Evolutionary conservation across 2,888 invertebrate species (phyloP).

Genomic region (Scaptomyza parva): DNA sequence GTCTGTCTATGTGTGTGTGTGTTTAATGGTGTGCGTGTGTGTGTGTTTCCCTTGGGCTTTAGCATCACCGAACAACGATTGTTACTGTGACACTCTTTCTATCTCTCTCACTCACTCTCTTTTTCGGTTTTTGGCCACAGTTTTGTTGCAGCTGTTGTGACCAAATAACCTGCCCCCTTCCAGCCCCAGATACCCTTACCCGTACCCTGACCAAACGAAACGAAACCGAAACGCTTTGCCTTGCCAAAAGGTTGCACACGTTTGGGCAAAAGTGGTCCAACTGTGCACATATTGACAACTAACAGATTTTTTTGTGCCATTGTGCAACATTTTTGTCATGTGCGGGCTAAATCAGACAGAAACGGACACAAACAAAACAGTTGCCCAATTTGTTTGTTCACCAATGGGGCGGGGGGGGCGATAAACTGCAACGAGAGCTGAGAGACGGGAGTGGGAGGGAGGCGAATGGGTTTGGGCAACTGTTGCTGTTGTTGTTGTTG

Average conservation of each 20-base stretch:
- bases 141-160: constrained; percentile 50
- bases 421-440: constrained; percentile 26
- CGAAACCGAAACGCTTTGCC: background rate
- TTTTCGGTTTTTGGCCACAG: constrained; percentile 15
- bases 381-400: constrained; percentile 62
- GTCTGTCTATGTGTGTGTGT: constrained; percentile 7
- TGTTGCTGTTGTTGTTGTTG: constrained; percentile 27
- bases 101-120: too few species aligned
- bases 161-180: constrained; percentile 16
- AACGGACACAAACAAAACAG: constrained; percentile 66
- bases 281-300: constrained; percentile 70
- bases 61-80: constrained; percentile 26
- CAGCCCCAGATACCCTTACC: background rate
- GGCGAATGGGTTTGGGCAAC: background rate
- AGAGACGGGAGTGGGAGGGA: too few species aligned
- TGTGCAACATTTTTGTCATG: constrained; percentile 72
- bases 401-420: constrained; percentile 30
- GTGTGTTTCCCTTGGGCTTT: constrained; percentile 10
- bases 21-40: background rate
- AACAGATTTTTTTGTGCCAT: constrained; percentile 70
- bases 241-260: constrained; percentile 63
- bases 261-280: constrained; percentile 61
- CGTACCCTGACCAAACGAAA: background rate
- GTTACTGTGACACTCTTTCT: constrained; percentile 18
- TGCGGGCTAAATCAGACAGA: constrained; percentile 68